These are phyloP conservation scores for Procavia capensis DNA, from an alignment of 2,113 vertebrate genomes.

Conservation along the genomic window DNA sequence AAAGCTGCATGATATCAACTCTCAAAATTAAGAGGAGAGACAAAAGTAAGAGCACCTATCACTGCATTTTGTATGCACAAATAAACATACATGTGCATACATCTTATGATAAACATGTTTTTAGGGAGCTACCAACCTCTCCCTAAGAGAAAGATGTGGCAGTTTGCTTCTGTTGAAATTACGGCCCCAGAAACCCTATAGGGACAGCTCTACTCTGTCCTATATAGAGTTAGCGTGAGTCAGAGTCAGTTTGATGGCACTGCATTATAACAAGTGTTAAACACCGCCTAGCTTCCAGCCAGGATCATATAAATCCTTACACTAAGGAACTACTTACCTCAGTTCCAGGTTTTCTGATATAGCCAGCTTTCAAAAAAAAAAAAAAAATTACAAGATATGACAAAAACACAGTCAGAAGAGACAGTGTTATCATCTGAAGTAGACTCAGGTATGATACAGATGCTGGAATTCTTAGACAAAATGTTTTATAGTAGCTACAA, in stretches of 20 bases:
- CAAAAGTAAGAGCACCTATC: background rate
- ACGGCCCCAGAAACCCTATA: too few relatives aligned
- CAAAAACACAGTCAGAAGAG: background rate
- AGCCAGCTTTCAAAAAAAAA: background rate
- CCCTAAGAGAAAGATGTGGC: too few relatives aligned
- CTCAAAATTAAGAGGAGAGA: background rate
- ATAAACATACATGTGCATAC: background rate
- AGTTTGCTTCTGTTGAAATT: too few relatives aligned
- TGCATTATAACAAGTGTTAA: background rate
- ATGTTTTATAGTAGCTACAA: background rate
- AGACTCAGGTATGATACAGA: background rate
- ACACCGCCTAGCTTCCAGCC: background rate
- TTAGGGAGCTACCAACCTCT: too few relatives aligned
- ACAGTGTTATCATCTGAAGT: background rate
- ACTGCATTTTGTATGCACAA: background rate
- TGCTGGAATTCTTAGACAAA: background rate
- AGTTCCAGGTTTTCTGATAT: background rate
- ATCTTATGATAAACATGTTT: background rate
- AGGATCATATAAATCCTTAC: background rate
- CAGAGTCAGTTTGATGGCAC: background rate
- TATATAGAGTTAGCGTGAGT: background rate
- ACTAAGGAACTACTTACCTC: background rate
- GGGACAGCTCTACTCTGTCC: background rate
- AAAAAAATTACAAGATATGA: background rate
- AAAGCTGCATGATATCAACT: background rate